A percentile compares a stretch with the other conserved stretches of the same genome.
These are phyloP conservation scores for Trichomalopsis sarcophagae DNA, from an alignment of 1,140 invertebrate genomes.

Conservation along the genomic window DNA sequence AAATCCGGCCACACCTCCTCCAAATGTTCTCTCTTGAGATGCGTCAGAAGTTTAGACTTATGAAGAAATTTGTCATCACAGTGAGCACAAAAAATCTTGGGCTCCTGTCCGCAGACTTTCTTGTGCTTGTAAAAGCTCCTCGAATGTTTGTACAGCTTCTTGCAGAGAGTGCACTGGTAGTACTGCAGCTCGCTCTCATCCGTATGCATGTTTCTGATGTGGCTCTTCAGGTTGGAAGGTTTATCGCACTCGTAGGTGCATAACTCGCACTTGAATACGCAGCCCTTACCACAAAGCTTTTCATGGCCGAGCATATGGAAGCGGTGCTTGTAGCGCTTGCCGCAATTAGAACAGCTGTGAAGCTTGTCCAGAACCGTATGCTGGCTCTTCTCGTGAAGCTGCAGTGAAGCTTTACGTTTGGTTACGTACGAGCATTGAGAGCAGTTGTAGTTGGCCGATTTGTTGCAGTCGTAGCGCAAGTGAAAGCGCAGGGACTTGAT, in stretches of 20 bases:
- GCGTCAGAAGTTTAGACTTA: background rate
- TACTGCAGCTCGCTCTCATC: background rate
- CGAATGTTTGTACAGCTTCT: constrained; percentile 11
- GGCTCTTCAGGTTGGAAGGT: background rate
- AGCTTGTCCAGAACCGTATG: background rate
- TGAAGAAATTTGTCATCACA: background rate
- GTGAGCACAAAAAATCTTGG: background rate
- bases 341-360: constrained; percentile 2
- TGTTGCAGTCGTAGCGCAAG: constrained; percentile 13
- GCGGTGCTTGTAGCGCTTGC: constrained; percentile 15
- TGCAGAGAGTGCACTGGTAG: background rate
- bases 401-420: constrained; percentile 1
- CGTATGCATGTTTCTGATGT: constrained; percentile 14
- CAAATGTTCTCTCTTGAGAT: background rate
- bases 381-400: background rate
- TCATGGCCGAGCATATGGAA: constrained; percentile 14
- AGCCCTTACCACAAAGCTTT: background rate
- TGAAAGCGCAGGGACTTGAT: constrained; percentile 27
- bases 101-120: background rate
- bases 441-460: background rate
- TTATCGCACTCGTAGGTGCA: background rate
- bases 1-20: background rate
- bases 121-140: background rate
- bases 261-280: background rate
- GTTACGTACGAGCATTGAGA: constrained; percentile 3